Base-by-base conservation (phyloP, 2,888 invertebrate species). In the Hedya salicella region DNA sequence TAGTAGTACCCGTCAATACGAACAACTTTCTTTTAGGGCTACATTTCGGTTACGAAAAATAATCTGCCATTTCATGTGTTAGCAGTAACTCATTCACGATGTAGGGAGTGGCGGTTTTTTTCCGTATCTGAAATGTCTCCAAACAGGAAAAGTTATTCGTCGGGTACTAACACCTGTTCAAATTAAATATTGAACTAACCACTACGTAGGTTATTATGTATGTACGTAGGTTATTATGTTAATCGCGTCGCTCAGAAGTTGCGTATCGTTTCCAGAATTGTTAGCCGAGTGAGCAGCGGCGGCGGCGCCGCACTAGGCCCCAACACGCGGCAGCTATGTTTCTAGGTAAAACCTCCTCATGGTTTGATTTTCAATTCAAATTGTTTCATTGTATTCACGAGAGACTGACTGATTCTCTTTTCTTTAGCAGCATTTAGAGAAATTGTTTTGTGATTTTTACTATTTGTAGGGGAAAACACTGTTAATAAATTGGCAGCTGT, bases 331-430 rank as follows among this genome's bases (percentile, higher is more conserved):
- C 74, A 79, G 72, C 76, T 74, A 73, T 68, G 73, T 78, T 78
- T 77, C 78, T 85, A 82, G 80, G 74, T 75, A 70, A 75, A 80
- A 83, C 82, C 83, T 82, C 81, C 80, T 84, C 78, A 81, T 78
- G 83, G 82, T 88, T 87, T 85, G 82, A 82, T 82, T 83, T 67
- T 79, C 76, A 77, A 78, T 80, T 82, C 78, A 82, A 84, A 84
- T 81, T 82, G 77, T 84, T 82, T 85, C 80, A 81, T 80, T 86
- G 83, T 88, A 87, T 85, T 87, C 85, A 83, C 75, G 87, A 87
- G 91, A 91, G 91, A 89, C 90, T 88, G 90, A 91, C 83, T 89
- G 87, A 87, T 83, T 84, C 85, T 83, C 75, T 78, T 86, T 86
- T 85, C 80, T 85, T 85, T 88, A 88, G 88, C 88, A 86, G 90